These are phyloP conservation scores for Lanistes nyassanus DNA, from an alignment of 1,140 invertebrate genomes.

Conservation along the genomic window DNA sequence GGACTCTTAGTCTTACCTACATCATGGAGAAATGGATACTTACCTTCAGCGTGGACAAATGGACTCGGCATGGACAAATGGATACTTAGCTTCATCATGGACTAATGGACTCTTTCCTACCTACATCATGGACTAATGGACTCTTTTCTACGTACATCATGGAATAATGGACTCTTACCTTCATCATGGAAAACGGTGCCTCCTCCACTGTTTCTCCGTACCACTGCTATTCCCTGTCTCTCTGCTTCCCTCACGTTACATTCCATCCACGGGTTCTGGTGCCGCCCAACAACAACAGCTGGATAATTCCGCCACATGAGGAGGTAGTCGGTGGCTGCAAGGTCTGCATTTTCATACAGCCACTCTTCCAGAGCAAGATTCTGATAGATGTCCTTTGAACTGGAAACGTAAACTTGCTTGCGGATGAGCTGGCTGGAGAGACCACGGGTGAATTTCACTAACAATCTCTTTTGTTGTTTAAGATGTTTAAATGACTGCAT, in stretches of 20 bases:
- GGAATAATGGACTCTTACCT: neutral
- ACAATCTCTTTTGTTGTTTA: no score
- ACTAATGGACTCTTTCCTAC: no score
- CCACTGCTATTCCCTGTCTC: slow-evolving; percentile 77
- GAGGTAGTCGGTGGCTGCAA: slow-evolving; percentile 79
- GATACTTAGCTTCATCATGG: no score
- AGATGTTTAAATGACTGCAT: no score
- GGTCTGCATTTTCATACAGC: slow-evolving; percentile 88
- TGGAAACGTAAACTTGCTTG: slow-evolving; percentile 73
- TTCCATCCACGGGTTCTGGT: slow-evolving; percentile 97
- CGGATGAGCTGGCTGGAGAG: neutral
- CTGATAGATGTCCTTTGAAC: slow-evolving; percentile 87
- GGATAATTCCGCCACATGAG: slow-evolving; percentile 92
- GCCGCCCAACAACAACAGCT: slow-evolving; percentile 92
- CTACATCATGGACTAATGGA: no score
- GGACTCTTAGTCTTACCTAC: no score
- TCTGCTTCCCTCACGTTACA: slow-evolving; percentile 73
- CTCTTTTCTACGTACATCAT: neutral
- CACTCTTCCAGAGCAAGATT: slow-evolving; percentile 95
- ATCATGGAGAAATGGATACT: no score
- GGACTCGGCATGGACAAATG: no score
- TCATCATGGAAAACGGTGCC: slow-evolving; percentile 95
- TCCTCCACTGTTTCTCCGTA: slow-evolving; percentile 92
- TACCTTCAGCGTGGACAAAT: no score
- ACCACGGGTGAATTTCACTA: no score